A percentile compares a stretch with the other conserved stretches of the same genome.
These are phyloP conservation scores for Sceloporus undulatus DNA, from an alignment of 2,113 vertebrate species.

Conservation along the genomic window DNA sequence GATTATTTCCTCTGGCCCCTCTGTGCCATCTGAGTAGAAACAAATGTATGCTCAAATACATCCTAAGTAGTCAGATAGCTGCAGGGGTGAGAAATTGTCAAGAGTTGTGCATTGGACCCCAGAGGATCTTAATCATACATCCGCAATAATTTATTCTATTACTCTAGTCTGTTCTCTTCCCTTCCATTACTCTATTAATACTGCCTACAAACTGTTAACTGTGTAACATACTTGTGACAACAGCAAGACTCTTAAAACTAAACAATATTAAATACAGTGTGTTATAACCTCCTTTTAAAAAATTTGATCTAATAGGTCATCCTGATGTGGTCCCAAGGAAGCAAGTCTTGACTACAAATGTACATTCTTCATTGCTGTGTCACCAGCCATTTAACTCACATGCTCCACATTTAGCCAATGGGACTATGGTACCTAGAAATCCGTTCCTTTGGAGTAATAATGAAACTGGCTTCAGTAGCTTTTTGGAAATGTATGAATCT, in stretches of 20 bases:
- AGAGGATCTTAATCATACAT: no score
- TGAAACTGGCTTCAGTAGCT: not conserved
- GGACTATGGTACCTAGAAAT: not conserved
- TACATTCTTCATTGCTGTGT: not conserved
- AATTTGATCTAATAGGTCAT: conserved; percentile 26
- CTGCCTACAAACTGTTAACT: not conserved
- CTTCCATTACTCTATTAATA: no score
- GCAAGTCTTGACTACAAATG: not conserved
- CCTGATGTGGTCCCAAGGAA: not conserved
- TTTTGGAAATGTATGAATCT: conserved; percentile 35
- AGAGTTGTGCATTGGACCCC: no score
- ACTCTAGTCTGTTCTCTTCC: no score
- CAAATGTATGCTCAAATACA: not conserved
- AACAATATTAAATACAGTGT: not conserved
- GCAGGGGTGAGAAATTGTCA: no score
- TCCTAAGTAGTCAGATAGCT: no score
- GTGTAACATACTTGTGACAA: no score
- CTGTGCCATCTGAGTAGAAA: not conserved
- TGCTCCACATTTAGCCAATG: not conserved
- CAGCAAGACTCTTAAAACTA: no score
- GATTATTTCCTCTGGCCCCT: not conserved
- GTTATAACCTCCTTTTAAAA: not conserved
- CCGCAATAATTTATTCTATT: no score
- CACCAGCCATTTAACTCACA: not conserved
- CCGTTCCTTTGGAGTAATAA: rapidly evolving